Percentiles rank a stretch among this genome's conserved stretches.
Conservation (phyloP, 2,113 vertebrate species). For the human (Homo sapiens) region DNA sequence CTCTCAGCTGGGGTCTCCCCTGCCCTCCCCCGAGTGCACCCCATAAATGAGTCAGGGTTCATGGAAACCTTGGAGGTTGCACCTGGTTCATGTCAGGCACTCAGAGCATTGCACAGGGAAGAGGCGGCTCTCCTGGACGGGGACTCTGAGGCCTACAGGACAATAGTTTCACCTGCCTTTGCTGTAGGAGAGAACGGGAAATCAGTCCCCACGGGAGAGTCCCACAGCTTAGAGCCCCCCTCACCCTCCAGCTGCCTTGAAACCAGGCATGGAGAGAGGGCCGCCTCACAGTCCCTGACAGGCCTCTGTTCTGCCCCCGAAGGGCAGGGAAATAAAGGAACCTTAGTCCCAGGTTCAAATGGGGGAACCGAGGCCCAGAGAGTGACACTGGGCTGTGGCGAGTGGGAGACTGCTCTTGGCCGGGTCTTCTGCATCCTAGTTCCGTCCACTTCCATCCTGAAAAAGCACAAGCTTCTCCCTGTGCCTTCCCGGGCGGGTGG, state of each 20-base stretch:
- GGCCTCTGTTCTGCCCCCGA: neutral
- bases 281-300: neutral
- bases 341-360: neutral
- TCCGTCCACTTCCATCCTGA: neutral
- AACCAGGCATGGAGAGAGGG: neutral
- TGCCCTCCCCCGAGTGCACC: neutral
- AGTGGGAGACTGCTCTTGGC: neutral
- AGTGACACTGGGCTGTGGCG: no score
- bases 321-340: no score
- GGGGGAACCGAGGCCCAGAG: no score
- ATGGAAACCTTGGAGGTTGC: neutral
- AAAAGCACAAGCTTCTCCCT: neutral
- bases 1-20: neutral
- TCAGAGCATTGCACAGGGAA: neutral
- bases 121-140: no score
- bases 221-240: accelerated
- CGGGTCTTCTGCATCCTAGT: no score
- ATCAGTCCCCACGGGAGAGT: no score
- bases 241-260: neutral
- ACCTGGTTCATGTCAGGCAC: neutral
- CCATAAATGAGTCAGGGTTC: neutral
- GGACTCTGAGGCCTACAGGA: neutral
- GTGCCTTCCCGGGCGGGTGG: no score
- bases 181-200: neutral
- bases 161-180: neutral